These are phyloP conservation scores for Fregata magnificens DNA, from an alignment of 2,113 vertebrate genomes.

Conservation along the genomic window DNA sequence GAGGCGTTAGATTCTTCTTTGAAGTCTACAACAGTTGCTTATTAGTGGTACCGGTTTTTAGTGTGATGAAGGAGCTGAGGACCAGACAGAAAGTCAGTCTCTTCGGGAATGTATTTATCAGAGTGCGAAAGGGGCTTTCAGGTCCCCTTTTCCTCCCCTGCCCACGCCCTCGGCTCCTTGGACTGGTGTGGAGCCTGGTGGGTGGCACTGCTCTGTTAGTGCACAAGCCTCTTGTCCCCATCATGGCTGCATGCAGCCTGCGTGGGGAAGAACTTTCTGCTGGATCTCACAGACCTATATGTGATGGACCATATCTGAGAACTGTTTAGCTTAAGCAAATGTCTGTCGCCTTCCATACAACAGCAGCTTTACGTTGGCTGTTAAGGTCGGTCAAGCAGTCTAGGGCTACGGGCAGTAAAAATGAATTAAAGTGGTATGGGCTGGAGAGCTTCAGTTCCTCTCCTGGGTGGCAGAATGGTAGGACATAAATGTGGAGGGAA, in stretches of 20 bases:
- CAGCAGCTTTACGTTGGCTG: neutral
- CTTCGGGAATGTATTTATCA: neutral
- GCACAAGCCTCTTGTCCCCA: neutral
- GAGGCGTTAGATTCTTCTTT: neutral
- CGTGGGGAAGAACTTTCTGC: neutral
- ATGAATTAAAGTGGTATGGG: neutral
- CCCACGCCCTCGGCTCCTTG: neutral
- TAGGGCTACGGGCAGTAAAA: neutral
- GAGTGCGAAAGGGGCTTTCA: neutral
- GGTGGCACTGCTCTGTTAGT: neutral
- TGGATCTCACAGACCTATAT: neutral
- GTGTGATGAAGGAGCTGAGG: neutral
- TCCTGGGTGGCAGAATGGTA: fast-evolving
- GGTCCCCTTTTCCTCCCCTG: too few species aligned
- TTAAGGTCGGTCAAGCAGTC: too few species aligned
- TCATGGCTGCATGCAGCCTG: fast-evolving
- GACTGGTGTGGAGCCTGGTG: neutral
- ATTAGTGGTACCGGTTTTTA: neutral
- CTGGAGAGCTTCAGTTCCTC: neutral
- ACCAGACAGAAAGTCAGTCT: neutral
- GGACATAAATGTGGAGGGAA: neutral
- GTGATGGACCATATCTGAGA: neutral
- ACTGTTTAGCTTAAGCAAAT: neutral
- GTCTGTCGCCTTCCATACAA: neutral
- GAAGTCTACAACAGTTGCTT: neutral